phyloP scores from a whole-genome alignment of 2,888 invertebrate genomes.

The Unio pictorum region DNA sequence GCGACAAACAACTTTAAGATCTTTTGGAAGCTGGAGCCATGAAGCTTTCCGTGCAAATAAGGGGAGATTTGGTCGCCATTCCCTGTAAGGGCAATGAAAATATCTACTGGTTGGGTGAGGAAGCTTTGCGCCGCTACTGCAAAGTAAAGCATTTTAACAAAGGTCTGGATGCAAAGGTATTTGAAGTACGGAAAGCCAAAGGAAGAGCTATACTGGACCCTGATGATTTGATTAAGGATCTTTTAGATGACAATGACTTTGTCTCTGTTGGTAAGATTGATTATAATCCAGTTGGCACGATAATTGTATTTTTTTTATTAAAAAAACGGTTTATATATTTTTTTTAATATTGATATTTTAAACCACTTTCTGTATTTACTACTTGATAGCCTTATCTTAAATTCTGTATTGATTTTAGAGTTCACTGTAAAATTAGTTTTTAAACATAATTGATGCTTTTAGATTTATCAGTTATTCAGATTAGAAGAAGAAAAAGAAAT shows the following conservation, averaged over 20 bases:
- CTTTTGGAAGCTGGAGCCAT: constrained; percentile 59
- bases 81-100: constrained; percentile 74
- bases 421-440: no score
- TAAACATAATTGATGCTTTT: no score
- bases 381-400: no score
- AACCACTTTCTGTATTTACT: no score
- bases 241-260: constrained; percentile 78
- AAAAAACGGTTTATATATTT: no score
- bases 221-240: constrained; percentile 74
- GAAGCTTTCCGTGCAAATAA: constrained; percentile 76
- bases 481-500: no score
- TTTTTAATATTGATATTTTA: no score
- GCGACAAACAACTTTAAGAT: background rate
- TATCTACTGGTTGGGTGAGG: constrained; percentile 75
- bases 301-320: no score
- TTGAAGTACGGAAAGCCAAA: constrained; percentile 76
- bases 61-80: constrained; percentile 77
- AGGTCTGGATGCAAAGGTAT: constrained; percentile 55
- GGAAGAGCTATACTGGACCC: constrained; percentile 77
- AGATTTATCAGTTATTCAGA: no score
- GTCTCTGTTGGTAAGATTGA: constrained; percentile 75
- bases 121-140: constrained; percentile 73
- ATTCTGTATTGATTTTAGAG: no score
- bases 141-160: constrained; percentile 65
- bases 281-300: no score